Conservation (phyloP, 2,797 vertebrate genomes). For the Adrianichthys oophorus region DNA sequence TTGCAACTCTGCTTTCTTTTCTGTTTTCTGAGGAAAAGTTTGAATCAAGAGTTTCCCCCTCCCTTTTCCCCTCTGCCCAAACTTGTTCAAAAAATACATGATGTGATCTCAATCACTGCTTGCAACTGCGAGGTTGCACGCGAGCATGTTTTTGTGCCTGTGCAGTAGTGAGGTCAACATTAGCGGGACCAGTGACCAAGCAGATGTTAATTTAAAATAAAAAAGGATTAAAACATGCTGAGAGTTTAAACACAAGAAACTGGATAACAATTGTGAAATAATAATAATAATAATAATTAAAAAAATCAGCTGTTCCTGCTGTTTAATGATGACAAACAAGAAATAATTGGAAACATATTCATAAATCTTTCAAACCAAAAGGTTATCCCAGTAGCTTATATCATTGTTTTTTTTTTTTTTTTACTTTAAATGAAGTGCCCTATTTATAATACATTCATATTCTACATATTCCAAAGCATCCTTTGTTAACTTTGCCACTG, state of each 20-base stretch:
- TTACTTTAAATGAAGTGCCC: no score
- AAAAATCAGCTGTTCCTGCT: no score
- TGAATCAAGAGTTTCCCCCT: not conserved
- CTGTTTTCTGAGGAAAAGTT: not conserved
- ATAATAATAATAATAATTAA: no score
- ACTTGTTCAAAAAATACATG: not conserved
- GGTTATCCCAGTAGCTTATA: not conserved
- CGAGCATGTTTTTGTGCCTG: slow-evolving; percentile 3
- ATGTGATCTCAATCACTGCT: slow-evolving; percentile 18
- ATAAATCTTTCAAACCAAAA: not conserved
- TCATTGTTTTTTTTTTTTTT: no score
- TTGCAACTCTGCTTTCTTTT: not conserved
- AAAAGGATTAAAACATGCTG: slow-evolving; percentile 7
- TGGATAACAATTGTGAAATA: no score
- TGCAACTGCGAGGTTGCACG: slow-evolving; percentile 12
- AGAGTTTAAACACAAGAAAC: not conserved
- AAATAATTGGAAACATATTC: not conserved
- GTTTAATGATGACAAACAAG: no score
- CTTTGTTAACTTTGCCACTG: slow-evolving; percentile 13
- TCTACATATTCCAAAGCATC: not conserved
- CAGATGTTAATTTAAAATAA: slow-evolving; percentile 2
- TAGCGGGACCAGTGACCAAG: not conserved
- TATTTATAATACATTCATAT: no score
- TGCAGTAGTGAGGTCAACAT: not conserved
- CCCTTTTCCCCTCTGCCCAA: slow-evolving; percentile 2